These are phyloP conservation scores for Holcopasites calliopsidis DNA, from an alignment of 1,140 invertebrate genomes.

Conservation along the genomic window DNA sequence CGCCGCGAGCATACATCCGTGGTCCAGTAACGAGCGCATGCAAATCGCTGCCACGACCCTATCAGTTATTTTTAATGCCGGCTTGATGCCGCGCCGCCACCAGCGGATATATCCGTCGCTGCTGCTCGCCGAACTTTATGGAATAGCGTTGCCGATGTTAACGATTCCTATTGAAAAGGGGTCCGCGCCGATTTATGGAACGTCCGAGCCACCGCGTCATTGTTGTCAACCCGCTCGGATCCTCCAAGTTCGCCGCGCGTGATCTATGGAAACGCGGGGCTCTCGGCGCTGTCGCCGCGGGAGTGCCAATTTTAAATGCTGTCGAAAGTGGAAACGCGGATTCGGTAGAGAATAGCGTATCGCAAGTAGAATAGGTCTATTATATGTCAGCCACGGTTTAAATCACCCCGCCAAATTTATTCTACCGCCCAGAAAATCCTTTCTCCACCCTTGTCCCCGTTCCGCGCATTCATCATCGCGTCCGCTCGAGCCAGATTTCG, in stretches of 20 bases:
- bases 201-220: constrained; percentile 31
- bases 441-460: too few relatives aligned
- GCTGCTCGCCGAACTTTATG: constrained; percentile 31
- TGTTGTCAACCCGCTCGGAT: constrained; percentile 18
- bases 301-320: constrained; percentile 5
- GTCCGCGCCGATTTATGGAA: constrained; percentile 42
- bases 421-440: too few relatives aligned
- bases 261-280: constrained; percentile 42
- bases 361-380: too few relatives aligned
- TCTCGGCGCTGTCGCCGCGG: neutral
- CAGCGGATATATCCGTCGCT: constrained; percentile 48
- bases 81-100: constrained; percentile 49
- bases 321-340: neutral
- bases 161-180: constrained; percentile 47
- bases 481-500: constrained; percentile 25
- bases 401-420: too few relatives aligned
- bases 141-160: constrained; percentile 50
- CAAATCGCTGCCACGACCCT: constrained; percentile 58
- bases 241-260: neutral
- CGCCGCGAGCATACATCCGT: neutral
- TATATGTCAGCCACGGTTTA: too few relatives aligned
- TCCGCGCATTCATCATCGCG: too few relatives aligned
- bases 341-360: neutral
- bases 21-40: constrained; percentile 57
- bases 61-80: constrained; percentile 62